phyloP scores from a whole-genome alignment of 2,888 invertebrate genomes.

The Pterostichus niger region DNA sequence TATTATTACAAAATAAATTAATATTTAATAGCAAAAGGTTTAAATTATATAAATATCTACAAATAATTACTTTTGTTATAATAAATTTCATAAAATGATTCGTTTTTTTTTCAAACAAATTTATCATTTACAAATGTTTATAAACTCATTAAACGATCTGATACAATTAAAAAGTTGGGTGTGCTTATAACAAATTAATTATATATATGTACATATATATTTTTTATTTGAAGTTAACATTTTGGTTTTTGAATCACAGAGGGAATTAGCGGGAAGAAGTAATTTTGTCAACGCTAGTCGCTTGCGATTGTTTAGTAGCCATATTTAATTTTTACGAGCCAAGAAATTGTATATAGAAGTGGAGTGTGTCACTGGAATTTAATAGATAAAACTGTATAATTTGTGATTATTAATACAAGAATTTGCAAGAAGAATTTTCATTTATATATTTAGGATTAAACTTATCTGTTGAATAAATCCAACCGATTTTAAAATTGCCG shows the following conservation, averaged over 20 bases:
- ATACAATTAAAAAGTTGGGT: too few species aligned
- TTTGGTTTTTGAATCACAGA: slow-evolving; percentile 35
- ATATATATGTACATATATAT: background rate
- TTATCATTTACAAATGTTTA: background rate
- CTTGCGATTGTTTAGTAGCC: slow-evolving; percentile 54
- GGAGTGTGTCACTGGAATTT: slow-evolving; percentile 29
- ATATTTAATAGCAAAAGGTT: background rate
- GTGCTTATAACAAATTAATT: too few species aligned
- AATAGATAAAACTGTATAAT: background rate
- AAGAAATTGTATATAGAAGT: slow-evolving; percentile 21
- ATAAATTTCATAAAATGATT: too few species aligned
- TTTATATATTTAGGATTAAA: background rate
- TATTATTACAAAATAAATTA: background rate
- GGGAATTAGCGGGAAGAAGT: slow-evolving; percentile 14
- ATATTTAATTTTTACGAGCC: slow-evolving; percentile 47
- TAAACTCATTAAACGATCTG: too few species aligned
- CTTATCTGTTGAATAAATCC: slow-evolving; percentile 20
- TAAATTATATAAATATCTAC: too few species aligned
- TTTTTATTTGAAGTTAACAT: slow-evolving; percentile 1
- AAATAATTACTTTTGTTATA: too few species aligned
- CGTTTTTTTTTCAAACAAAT: background rate
- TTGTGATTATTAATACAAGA: background rate
- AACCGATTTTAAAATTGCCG: slow-evolving; percentile 54
- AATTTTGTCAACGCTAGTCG: slow-evolving; percentile 13
- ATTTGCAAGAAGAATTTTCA: background rate